Percentiles rank a stretch among this genome's conserved stretches.
Evolutionary conservation across 2,888 invertebrate species (phyloP).

Genomic region (Loripinus fragilis): DNA sequence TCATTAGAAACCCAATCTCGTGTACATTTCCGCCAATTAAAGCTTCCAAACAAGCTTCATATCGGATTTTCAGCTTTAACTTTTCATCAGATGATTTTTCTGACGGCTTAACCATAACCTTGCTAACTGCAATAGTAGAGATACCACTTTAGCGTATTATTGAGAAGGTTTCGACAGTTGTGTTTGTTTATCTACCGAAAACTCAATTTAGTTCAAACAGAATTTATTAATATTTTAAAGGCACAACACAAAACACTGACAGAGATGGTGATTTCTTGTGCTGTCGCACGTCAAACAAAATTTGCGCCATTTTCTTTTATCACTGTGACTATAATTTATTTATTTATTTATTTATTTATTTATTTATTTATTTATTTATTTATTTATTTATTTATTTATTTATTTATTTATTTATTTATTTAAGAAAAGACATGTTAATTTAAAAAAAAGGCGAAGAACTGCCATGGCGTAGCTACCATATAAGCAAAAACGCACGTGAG

Average conservation of each 20-base stretch:
- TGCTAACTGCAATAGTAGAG: not conserved
- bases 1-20: slow-evolving; percentile 42
- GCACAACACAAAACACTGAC: not conserved
- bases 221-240: slow-evolving; percentile 18
- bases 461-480: too few species aligned
- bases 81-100: slow-evolving; percentile 16
- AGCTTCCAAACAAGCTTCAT: slow-evolving; percentile 37
- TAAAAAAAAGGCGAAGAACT: too few species aligned
- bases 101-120: slow-evolving; percentile 4
- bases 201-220: slow-evolving; percentile 20
- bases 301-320: slow-evolving; percentile 2
- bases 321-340: too few species aligned
- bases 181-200: slow-evolving; percentile 21
- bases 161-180: slow-evolving; percentile 14
- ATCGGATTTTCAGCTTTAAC: slow-evolving; percentile 33
- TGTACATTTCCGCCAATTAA: slow-evolving; percentile 54
- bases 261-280: not conserved
- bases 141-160: not conserved
- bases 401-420: too few species aligned
- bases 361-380: too few species aligned
- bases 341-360: too few species aligned
- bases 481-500: too few species aligned
- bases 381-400: too few species aligned
- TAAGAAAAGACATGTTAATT: too few species aligned
- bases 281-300: too few species aligned